Conservation (phyloP, 1,140 invertebrate species). For the Drosophila teissieri region DNA sequence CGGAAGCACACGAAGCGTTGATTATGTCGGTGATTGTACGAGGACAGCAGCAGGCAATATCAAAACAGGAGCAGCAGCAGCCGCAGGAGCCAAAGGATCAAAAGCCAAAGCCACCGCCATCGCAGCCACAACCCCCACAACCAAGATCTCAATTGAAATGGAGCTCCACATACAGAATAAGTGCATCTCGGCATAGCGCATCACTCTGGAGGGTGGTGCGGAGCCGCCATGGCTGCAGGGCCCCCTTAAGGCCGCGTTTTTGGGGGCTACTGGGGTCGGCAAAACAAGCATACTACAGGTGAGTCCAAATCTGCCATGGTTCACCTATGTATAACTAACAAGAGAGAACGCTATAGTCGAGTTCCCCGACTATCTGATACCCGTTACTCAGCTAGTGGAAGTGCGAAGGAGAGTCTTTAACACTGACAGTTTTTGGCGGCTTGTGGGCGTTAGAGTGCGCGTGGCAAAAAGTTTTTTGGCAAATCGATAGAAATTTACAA, state of each 20-base stretch:
- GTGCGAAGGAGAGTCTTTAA: no score
- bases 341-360: no score
- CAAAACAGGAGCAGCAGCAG: conserved; percentile 62
- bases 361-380: no score
- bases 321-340: no score
- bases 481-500: no score
- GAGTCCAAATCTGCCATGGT: conserved; percentile 43
- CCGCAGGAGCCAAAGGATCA: conserved; percentile 54
- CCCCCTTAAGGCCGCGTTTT: conserved; percentile 91
- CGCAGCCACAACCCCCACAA: conserved; percentile 57
- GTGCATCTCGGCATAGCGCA: conserved; percentile 85
- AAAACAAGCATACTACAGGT: conserved; percentile 93
- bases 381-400: no score
- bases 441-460: no score
- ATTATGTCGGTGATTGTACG: conserved; percentile 84
- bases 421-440: no score
- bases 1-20: conserved; percentile 81
- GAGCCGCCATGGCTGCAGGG: conserved; percentile 86
- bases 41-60: conserved; percentile 60
- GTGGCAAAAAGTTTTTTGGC: no score
- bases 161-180: conserved; percentile 84
- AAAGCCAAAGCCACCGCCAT: conserved; percentile 41
- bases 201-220: conserved; percentile 85
- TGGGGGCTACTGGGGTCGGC: conserved; percentile 91
- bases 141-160: conserved; percentile 84